phyloP scores from a whole-genome alignment of 2,113 vertebrate species.

The Apteryx owenii region DNA sequence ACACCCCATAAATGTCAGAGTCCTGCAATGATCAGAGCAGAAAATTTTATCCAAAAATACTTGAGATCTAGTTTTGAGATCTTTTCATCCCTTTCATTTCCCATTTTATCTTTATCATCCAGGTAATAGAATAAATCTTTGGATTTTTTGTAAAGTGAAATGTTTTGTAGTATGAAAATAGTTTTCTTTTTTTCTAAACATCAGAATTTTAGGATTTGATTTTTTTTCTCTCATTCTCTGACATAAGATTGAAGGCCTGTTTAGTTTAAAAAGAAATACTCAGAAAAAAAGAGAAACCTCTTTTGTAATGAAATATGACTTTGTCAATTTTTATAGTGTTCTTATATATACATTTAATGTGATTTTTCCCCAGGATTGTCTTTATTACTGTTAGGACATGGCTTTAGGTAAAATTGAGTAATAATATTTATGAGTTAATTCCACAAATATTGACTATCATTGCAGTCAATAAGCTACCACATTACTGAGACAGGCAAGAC shows the following conservation, averaged over 20 bases:
- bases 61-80: constrained; percentile 37
- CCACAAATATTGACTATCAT: neutral
- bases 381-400: constrained; percentile 6
- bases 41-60: constrained; percentile 51
- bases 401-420: constrained; percentile 1
- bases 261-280: neutral
- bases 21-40: constrained; percentile 37
- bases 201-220: constrained; percentile 37
- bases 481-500: neutral
- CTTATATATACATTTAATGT: constrained; percentile 35
- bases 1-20: neutral
- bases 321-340: constrained; percentile 49
- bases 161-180: constrained; percentile 56
- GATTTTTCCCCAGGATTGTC: neutral
- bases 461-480: neutral
- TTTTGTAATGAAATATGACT: constrained; percentile 45
- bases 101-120: constrained; percentile 29
- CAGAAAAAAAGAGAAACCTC: neutral
- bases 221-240: neutral
- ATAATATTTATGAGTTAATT: neutral
- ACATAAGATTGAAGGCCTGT: constrained; percentile 1
- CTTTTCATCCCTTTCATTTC: neutral
- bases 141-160: constrained; percentile 68
- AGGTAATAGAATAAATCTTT: constrained; percentile 1
- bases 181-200: constrained; percentile 52